phyloP scores from a whole-genome alignment of 2,797 vertebrate species.

The Gadopsis bispinosus region DNA sequence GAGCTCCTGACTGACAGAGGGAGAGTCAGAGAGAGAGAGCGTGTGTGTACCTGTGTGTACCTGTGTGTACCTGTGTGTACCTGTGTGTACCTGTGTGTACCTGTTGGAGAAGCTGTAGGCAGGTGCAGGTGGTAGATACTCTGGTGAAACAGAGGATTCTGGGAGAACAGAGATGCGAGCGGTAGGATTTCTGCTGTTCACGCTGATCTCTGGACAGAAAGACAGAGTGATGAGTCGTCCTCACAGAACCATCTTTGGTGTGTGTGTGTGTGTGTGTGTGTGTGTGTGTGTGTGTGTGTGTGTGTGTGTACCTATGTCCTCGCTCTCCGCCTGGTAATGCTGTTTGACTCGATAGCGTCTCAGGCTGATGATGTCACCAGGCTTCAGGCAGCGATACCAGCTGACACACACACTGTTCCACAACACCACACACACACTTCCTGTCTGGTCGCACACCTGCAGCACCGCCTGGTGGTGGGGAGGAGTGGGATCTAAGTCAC shows the following conservation, averaged over 20 bases:
- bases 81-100: slow-evolving; percentile 47
- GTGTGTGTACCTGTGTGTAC: neutral
- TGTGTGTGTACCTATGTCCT: slow-evolving; percentile 76
- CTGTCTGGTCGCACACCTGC: slow-evolving; percentile 80
- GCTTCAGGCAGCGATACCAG: slow-evolving; percentile 81
- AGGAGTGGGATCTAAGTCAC: neutral
- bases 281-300: neutral
- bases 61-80: neutral
- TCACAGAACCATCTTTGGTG: too few species aligned
- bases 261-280: neutral
- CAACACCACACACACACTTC: slow-evolving; percentile 78
- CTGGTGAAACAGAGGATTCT: slow-evolving; percentile 63
- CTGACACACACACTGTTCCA: slow-evolving; percentile 84
- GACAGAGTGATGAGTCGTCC: neutral
- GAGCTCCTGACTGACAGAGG: slow-evolving; percentile 72
- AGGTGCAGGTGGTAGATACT: slow-evolving; percentile 55
- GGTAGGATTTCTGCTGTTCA: slow-evolving; percentile 84
- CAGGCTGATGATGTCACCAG: slow-evolving; percentile 81
- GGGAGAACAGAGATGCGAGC: slow-evolving; percentile 74
- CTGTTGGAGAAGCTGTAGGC: slow-evolving; percentile 75
- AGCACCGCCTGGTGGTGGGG: slow-evolving; percentile 70
- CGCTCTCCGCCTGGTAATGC: slow-evolving; percentile 61
- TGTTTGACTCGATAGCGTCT: slow-evolving; percentile 79
- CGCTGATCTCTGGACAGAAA: slow-evolving; percentile 80
- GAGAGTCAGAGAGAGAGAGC: slow-evolving; percentile 12